phyloP scores from a whole-genome alignment of 1,140 invertebrate genomes.

The Aporrectodea caliginosa region DNA sequence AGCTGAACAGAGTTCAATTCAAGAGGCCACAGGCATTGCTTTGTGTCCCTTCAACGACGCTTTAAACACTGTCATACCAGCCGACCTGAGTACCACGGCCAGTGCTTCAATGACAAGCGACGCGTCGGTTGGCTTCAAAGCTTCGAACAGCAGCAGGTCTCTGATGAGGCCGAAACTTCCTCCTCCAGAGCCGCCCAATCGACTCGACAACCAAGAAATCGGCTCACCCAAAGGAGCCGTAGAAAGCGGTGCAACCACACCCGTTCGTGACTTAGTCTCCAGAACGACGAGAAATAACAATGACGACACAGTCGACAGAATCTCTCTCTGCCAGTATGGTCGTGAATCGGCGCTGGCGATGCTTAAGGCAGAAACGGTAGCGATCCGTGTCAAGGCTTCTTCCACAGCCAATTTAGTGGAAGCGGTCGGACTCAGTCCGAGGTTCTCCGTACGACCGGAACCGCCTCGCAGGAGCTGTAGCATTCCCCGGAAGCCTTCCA shows the following conservation, averaged over 20 bases:
- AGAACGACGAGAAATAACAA: not conserved
- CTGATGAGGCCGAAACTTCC: not conserved
- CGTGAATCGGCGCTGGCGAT: not conserved
- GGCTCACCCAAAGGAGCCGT: too few relatives aligned
- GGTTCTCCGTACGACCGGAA: not conserved
- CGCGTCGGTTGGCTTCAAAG: too few relatives aligned
- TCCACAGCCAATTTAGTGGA: not conserved
- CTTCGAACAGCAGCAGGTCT: not conserved
- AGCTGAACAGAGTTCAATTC: too few relatives aligned
- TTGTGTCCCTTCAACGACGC: too few relatives aligned
- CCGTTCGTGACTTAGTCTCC: not conserved
- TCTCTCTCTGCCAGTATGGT: not conserved
- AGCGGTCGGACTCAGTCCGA: not conserved
- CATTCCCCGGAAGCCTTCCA: not conserved
- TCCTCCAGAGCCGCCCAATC: not conserved
- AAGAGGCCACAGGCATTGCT: too few relatives aligned
- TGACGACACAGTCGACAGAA: not conserved
- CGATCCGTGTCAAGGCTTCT: not conserved
- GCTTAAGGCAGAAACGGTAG: not conserved
- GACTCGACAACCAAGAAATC: too few relatives aligned
- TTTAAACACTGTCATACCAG: too few relatives aligned
- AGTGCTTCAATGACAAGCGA: too few relatives aligned
- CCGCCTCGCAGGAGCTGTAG: not conserved
- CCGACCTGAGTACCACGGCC: too few relatives aligned
- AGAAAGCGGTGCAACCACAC: not conserved